These are phyloP conservation scores for Drosophila falleni DNA, from an alignment of 2,888 invertebrate genomes.

Conservation along the genomic window DNA sequence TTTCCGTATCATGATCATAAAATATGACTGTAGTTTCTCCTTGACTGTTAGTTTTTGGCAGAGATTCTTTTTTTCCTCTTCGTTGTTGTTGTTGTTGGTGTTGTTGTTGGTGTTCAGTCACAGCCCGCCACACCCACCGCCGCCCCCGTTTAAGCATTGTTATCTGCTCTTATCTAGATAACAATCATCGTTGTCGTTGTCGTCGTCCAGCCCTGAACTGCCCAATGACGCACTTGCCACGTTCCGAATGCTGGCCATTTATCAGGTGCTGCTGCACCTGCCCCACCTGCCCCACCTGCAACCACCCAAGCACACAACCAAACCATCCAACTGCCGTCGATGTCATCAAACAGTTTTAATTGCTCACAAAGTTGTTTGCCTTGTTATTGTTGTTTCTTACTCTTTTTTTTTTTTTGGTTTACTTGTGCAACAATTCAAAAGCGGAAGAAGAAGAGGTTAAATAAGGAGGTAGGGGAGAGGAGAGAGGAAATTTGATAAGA, in stretches of 20 bases:
- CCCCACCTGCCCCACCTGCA: constrained; percentile 24
- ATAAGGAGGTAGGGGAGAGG: neutral
- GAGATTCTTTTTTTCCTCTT: constrained; percentile 56
- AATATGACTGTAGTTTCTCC: constrained; percentile 46
- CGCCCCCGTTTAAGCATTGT: constrained; percentile 39
- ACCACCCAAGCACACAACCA: neutral
- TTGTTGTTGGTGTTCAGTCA: constrained; percentile 5
- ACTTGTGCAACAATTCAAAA: constrained; percentile 74
- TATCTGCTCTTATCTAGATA: constrained; percentile 71
- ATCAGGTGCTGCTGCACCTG: constrained; percentile 30
- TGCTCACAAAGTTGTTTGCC: constrained; percentile 74
- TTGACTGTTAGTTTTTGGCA: constrained; percentile 52
- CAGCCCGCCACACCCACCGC: neutral
- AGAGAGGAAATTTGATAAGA: constrained; percentile 35
- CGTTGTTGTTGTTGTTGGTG: constrained; percentile 8
- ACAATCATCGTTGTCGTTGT: constrained; percentile 9
- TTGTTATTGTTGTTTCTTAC: constrained; percentile 48
- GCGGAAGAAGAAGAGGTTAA: constrained; percentile 1
- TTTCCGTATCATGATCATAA: constrained; percentile 65
- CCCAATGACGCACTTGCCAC: constrained; percentile 73
- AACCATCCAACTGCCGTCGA: constrained; percentile 13
- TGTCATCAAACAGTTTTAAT: constrained; percentile 75
- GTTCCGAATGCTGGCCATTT: constrained; percentile 53
- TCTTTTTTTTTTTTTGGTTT: constrained; percentile 53
- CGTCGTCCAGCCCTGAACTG: constrained; percentile 63